Evolutionary conservation across 37 sponge, comb jelly and placozoan genomes (phyloP).

Genomic region (Corticium candelabrum): DNA sequence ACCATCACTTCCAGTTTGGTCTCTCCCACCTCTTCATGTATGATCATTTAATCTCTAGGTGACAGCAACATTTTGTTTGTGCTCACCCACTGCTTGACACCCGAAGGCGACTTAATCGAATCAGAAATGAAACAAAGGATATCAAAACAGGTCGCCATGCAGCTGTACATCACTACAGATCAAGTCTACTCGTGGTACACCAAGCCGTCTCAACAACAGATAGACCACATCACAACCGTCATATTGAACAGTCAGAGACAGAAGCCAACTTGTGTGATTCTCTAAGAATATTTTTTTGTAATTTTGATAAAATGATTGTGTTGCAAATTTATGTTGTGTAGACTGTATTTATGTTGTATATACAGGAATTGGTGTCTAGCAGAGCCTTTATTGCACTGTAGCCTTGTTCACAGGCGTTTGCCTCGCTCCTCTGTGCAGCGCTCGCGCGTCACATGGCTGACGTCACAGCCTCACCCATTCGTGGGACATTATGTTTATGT

Average conservation of each 20-base stretch:
- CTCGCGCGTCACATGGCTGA: too few relatives aligned
- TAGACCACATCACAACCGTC: not conserved
- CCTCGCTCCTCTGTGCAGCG: too few relatives aligned
- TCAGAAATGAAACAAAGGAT: constrained; percentile 3
- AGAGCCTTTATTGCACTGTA: too few relatives aligned
- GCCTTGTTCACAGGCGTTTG: too few relatives aligned
- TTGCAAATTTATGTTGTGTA: not conserved
- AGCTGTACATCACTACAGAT: not conserved
- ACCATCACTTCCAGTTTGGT: too few relatives aligned
- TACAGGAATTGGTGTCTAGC: too few relatives aligned
- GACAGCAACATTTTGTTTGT: constrained; percentile 13
- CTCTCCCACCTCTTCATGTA: too few relatives aligned
- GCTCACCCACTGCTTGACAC: constrained; percentile 12
- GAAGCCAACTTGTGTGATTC: not conserved
- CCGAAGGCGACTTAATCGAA: not conserved
- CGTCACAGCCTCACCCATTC: too few relatives aligned
- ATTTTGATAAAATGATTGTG: not conserved
- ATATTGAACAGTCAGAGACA: not conserved
- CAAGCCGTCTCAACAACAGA: not conserved
- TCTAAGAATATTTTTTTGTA: not conserved
- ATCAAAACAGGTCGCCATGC: not conserved
- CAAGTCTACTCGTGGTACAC: not conserved
- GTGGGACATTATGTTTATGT: too few relatives aligned
- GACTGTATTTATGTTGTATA: not conserved
- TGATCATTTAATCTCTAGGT: too few relatives aligned